phyloP scores from a whole-genome alignment of 2,888 invertebrate genomes.

The Colostygia pectinataria region DNA sequence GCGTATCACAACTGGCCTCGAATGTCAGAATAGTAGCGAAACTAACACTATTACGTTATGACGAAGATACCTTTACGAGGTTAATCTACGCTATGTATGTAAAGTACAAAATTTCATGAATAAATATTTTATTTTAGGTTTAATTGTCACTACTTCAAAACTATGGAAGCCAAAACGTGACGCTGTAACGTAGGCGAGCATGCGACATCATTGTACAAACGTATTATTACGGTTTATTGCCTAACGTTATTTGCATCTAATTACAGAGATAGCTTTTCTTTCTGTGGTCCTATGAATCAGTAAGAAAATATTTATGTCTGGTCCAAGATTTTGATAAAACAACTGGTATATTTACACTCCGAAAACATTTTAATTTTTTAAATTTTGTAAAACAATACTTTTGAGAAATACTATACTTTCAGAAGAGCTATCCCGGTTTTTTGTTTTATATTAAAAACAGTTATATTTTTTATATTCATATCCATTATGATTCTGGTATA shows the following conservation, averaged over 20 bases:
- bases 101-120: slow-evolving; percentile 67
- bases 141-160: slow-evolving; percentile 60
- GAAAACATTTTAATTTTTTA: slow-evolving; percentile 18
- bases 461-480: slow-evolving; percentile 52
- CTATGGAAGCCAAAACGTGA: slow-evolving; percentile 79
- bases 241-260: slow-evolving; percentile 42
- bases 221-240: slow-evolving; percentile 27
- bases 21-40: slow-evolving; percentile 8
- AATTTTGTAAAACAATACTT: slow-evolving; percentile 18
- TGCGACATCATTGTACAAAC: slow-evolving; percentile 46
- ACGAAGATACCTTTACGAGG: slow-evolving; percentile 25
- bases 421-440: slow-evolving; percentile 68
- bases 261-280: slow-evolving; percentile 73
- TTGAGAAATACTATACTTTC: slow-evolving; percentile 41
- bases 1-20: slow-evolving; percentile 61
- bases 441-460: slow-evolving; percentile 50
- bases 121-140: slow-evolving; percentile 35
- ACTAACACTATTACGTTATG: slow-evolving; percentile 21
- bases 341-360: slow-evolving; percentile 11
- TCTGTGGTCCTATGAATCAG: slow-evolving; percentile 68
- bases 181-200: slow-evolving; percentile 60
- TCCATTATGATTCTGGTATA: slow-evolving; percentile 72
- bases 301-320: slow-evolving; percentile 71
- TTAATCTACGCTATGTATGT: slow-evolving; percentile 48
- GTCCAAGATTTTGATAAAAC: slow-evolving; percentile 59